phyloP scores from a whole-genome alignment of 2,797 vertebrate species.

The Chelon labrosus region DNA sequence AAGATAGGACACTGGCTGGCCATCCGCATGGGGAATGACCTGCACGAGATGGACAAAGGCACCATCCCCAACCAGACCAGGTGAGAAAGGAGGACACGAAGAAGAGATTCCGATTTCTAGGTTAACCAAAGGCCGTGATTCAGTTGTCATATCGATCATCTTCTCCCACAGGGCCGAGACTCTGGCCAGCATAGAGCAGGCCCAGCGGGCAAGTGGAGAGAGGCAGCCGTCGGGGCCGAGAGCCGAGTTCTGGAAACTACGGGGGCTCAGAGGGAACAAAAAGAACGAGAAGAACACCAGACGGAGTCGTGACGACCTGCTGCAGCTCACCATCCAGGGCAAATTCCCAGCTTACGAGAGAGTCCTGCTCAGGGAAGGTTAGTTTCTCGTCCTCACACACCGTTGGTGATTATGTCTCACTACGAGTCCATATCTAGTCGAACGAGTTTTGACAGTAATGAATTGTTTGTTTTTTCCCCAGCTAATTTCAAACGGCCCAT shows the following conservation, averaged over 20 bases:
- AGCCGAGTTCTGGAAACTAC: slow-evolving; percentile 97
- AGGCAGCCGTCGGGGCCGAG: slow-evolving; percentile 83
- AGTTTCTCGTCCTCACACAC: not conserved
- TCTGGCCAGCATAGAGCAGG: slow-evolving; percentile 88
- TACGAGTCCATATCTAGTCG: not conserved
- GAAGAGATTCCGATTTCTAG: not conserved
- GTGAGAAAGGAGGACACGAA: slow-evolving; percentile 70
- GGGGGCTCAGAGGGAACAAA: slow-evolving; percentile 94
- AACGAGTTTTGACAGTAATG: slow-evolving; percentile 12
- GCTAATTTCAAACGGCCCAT: slow-evolving; percentile 96
- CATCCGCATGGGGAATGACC: slow-evolving; percentile 91
- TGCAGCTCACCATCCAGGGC: slow-evolving; percentile 94
- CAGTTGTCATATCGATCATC: not conserved
- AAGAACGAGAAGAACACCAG: slow-evolving; percentile 88
- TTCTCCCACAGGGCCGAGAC: slow-evolving; percentile 88
- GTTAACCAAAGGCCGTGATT: not conserved
- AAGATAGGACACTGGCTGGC: slow-evolving; percentile 93
- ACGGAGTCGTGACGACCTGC: slow-evolving; percentile 91
- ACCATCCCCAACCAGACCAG: slow-evolving; percentile 92
- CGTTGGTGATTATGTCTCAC: not conserved
- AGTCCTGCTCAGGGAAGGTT: slow-evolving; percentile 94
- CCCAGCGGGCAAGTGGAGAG: slow-evolving; percentile 81
- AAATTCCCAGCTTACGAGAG: slow-evolving; percentile 94
- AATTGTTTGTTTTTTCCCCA: slow-evolving; percentile 63
- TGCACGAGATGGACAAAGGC: slow-evolving; percentile 93